These are phyloP conservation scores for Gortyna flavago DNA, from an alignment of 2,888 invertebrate species.

Conservation along the genomic window DNA sequence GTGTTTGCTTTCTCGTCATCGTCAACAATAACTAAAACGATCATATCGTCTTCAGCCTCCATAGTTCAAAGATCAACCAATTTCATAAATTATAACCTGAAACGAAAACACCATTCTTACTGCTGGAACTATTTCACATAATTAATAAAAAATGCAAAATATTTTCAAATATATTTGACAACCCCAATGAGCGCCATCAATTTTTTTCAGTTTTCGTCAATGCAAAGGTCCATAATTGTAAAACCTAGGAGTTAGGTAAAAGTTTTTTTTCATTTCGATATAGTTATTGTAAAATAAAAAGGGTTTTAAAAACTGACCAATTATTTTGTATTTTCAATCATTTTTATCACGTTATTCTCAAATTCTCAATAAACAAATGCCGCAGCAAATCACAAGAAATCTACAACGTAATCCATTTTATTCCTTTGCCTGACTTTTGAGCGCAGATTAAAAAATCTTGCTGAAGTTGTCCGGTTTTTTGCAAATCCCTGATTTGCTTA, in stretches of 20 bases:
- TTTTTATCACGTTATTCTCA: not conserved
- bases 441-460: slow-evolving; percentile 31
- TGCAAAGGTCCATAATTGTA: slow-evolving; percentile 50
- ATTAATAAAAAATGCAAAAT: not conserved
- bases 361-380: slow-evolving; percentile 17
- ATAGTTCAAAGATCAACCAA: slow-evolving; percentile 43
- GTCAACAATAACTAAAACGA: slow-evolving; percentile 68
- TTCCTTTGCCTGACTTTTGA: slow-evolving; percentile 54
- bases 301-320: slow-evolving; percentile 3
- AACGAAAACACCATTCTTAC: slow-evolving; percentile 17
- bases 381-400: slow-evolving; percentile 7
- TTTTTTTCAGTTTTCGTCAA: slow-evolving; percentile 49
- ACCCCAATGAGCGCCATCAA: slow-evolving; percentile 58
- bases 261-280: not conserved
- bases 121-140: not conserved
- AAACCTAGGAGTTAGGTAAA: slow-evolving; percentile 31
- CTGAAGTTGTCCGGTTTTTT: not conserved
- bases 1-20: slow-evolving; percentile 55
- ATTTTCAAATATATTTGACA: slow-evolving; percentile 63
- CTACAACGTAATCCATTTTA: slow-evolving; percentile 24
- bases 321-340: slow-evolving; percentile 11
- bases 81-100: slow-evolving; percentile 37
- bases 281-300: not conserved
- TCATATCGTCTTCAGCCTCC: slow-evolving; percentile 69
- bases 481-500: not conserved